Conservation (phyloP, 2,888 invertebrate species). For the Temnothorax ravouxi region DNA sequence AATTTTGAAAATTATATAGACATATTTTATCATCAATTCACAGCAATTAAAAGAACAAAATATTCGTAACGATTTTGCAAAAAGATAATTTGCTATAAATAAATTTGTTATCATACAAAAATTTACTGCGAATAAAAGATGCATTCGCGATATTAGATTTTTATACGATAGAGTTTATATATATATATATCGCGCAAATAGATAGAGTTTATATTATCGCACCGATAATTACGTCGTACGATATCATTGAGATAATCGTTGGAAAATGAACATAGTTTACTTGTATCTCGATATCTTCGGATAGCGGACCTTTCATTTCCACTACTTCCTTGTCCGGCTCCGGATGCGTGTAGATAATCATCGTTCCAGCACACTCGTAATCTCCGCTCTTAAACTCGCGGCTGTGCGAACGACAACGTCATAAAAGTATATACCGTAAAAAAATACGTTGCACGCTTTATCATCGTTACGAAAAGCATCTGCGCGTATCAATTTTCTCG, state of each 20-base stretch:
- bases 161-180: not conserved
- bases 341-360: constrained; percentile 91
- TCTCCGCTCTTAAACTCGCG: constrained; percentile 92
- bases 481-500: constrained; percentile 23
- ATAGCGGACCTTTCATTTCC: constrained; percentile 93
- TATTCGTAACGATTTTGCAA: not conserved
- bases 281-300: constrained; percentile 93
- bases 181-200: not conserved
- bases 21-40: not conserved
- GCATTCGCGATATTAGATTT: constrained; percentile 2
- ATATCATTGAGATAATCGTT: constrained; percentile 1
- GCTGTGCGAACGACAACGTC: constrained; percentile 84
- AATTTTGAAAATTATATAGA: not conserved
- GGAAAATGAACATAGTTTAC: constrained; percentile 86
- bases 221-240: constrained; percentile 8
- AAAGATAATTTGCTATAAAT: constrained; percentile 12
- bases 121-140: not conserved
- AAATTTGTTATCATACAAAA: not conserved
- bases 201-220: too few species aligned
- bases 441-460: constrained; percentile 28
- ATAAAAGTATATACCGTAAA: constrained; percentile 18
- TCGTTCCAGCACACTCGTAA: constrained; percentile 93
- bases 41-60: not conserved
- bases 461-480: constrained; percentile 31
- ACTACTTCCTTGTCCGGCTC: constrained; percentile 93